A percentile compares a stretch with the other conserved stretches of the same genome.
Conservation (phyloP, 2,888 invertebrate genomes). For the Cristatella mucedo region DNA sequence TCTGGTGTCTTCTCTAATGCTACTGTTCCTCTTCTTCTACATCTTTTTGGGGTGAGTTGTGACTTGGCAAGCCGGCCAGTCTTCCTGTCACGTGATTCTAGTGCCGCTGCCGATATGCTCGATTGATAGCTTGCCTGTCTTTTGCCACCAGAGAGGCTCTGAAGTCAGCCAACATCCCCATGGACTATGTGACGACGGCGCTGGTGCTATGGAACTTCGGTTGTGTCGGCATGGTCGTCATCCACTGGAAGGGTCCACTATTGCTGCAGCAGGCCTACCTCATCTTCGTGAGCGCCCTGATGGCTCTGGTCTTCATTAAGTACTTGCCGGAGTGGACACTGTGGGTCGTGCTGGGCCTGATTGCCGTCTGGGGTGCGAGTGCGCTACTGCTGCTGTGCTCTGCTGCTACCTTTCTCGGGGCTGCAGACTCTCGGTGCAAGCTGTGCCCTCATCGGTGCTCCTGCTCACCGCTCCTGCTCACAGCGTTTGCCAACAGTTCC, state of each 20-base stretch:
- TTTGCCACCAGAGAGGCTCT: slow-evolving; percentile 58
- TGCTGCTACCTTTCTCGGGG: no score
- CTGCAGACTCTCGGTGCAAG: no score
- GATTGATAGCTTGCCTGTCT: slow-evolving; percentile 7
- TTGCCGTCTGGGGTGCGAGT: slow-evolving; percentile 92
- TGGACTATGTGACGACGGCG: slow-evolving; percentile 76
- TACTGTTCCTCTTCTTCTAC: slow-evolving; percentile 85
- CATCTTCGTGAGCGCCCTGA: slow-evolving; percentile 86
- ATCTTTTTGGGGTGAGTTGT: slow-evolving; percentile 76
- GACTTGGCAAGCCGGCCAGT: background rate
- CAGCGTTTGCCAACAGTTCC: no score
- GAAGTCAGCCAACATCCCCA: slow-evolving; percentile 79
- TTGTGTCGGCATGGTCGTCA: slow-evolving; percentile 80
- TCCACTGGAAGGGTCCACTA: slow-evolving; percentile 96
- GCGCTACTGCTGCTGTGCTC: background rate
- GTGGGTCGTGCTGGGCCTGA: slow-evolving; percentile 87
- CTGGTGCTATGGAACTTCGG: slow-evolving; percentile 95
- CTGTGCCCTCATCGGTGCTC: no score
- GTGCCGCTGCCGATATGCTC: slow-evolving; percentile 9
- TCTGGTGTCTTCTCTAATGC: slow-evolving; percentile 78
- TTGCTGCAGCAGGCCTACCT: slow-evolving; percentile 77
- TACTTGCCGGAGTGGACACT: slow-evolving; percentile 98
- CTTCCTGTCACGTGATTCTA: background rate
- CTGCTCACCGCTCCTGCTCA: no score
- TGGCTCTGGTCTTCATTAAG: slow-evolving; percentile 97